Evolutionary conservation across 2,113 vertebrate species (phyloP), one percentile per base, ranked within the genome.

Genomic region (Camarhynchus parvulus): DNA sequence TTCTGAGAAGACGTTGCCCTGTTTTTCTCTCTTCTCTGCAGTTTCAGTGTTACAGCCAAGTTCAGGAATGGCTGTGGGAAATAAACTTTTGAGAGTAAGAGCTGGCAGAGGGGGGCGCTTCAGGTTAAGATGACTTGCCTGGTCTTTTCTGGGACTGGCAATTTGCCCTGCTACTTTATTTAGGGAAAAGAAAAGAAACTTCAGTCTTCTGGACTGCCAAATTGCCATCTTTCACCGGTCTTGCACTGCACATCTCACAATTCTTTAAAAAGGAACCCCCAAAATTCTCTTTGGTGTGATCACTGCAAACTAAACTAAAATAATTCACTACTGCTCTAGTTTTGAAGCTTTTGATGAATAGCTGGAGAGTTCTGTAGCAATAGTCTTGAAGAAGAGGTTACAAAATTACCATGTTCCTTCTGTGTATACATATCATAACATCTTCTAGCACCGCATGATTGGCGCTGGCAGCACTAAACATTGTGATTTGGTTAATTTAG

Each of bases 51-150:
- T 56, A 28, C 19, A 78, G 19, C 18, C 30, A 31, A 53, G 37
- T 41, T 28, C 59, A 59, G 72, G 58, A 61, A 33, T 13, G 70
- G 30, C 67, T 64, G 35, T 61, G 62, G 85, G 44, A 64, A 80
- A 35, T 33, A 30, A 77, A 46, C 35, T 85, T 49, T 8, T 5
- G 37, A 62, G 81, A 80, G 42, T 35, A 35, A n/a, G 39, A 63
- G 70, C 75, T 70, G 92, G 78, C 94, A 90, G 96, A 74, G 80
- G 96, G 25, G 86, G 94, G 90, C 86, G 85, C 92, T 90, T 84
- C 79, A 94, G 85, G 62, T 59, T 89, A 69, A 85, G 55, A 27
- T 41, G 68, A 90, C 10, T 80, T 87, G 52, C 62, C 49, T 70
- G 68, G 47, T 74, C 49, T 85, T 68, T 67, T 46, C 66, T 78